Evolutionary conservation across 1,140 invertebrate genomes (phyloP), one percentile per base, ranked within the genome.

Genomic region (Phthorimaea operculella): DNA sequence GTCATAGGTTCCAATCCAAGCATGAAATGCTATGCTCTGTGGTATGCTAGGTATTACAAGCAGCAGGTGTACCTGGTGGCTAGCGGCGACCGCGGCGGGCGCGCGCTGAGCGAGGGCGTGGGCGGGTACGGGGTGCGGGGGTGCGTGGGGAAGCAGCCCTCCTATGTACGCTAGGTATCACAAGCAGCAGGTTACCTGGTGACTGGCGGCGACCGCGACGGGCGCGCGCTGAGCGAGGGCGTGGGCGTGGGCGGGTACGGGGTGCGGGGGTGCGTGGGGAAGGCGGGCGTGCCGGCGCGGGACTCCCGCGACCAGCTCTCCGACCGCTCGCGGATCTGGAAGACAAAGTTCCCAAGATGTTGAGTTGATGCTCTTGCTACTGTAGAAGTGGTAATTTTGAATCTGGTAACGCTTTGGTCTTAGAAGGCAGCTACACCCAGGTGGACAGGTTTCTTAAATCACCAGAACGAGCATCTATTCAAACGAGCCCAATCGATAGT

Each of bases 251-350:
- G 88, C 55, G 89, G 87, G 86, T 96, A 96, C 0, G 95, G 94
- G 1, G 95, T 96, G 61, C 94, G 90, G 21, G 95, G 94, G 65
- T 93, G 92, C 16, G 95, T 93, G 34, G 95, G 95, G 86, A 97
- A 97, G 44, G 93, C 93, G 15, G 95, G 95, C 2, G 95, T 97
- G 76, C 94, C 92, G 16, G 94, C 93, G 55, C 95, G 89, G 79
- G 79, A 87, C 63, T 88, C 88, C 15, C 72, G 72, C 4, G 79
- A 81, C 77, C 78, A 81, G 51, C 69, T 80, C 53, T 77, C 78
- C 0, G 68, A 65, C 3, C 75, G 70, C 39, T 91, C 90, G 57
- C 90, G 88, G 58, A 87, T 87, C 89, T 91, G 72, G n/a, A 48
- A 48, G 10, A 42, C 8, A 11, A n/a, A 42, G 21, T 28, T 4